Conservation (phyloP, 1,140 invertebrate genomes). For the Trachymyrmex cornetzi region DNA sequence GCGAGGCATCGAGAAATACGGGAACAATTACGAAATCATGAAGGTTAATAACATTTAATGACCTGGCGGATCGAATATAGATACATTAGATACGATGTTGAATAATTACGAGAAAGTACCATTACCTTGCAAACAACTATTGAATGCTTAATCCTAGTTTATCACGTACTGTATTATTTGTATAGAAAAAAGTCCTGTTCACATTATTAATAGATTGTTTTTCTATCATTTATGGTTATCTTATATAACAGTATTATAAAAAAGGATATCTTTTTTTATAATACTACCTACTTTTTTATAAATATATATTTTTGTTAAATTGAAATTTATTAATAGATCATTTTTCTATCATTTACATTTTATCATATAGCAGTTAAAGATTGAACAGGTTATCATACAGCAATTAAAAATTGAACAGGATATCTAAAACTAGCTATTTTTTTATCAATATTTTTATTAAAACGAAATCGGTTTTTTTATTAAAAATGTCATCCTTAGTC, state of each 20-base stretch:
- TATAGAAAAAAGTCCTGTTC: background rate
- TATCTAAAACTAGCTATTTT: background rate
- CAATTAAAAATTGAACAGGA: background rate
- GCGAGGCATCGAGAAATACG: constrained; percentile 36
- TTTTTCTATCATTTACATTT: no score
- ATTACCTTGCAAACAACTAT: background rate
- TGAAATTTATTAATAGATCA: background rate
- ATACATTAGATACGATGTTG: background rate
- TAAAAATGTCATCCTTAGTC: background rate
- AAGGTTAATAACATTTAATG: constrained; percentile 49
- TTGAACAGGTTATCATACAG: background rate
- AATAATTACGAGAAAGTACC: constrained; percentile 1
- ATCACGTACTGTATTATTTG: background rate
- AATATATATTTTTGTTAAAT: background rate
- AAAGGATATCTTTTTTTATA: background rate
- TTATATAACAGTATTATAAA: background rate
- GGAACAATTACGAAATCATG: constrained; percentile 35
- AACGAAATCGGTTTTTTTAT: background rate
- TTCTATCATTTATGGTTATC: background rate
- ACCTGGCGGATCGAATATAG: background rate
- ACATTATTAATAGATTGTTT: constrained; percentile 9
- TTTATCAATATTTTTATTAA: background rate
- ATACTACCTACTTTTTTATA: background rate
- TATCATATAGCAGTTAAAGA: background rate
- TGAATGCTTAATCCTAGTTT: background rate